Evolutionary conservation across 2,797 vertebrate genomes (phyloP).

Genomic region (Pygocentrus nattereri): DNA sequence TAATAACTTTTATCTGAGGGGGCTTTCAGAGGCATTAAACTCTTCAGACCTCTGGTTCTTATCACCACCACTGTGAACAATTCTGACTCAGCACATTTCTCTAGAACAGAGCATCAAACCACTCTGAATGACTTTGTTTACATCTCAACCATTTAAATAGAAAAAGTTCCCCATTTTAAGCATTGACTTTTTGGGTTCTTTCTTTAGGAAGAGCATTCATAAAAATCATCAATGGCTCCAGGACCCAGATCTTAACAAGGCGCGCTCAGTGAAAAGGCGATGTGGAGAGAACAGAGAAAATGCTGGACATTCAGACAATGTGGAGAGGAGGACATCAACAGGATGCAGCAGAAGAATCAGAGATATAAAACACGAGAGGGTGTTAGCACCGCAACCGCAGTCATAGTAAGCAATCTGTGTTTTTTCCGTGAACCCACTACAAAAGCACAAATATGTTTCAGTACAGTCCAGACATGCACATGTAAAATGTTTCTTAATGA

Average conservation of each 20-base stretch:
- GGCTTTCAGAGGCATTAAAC: too few relatives aligned
- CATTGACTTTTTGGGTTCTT: not conserved
- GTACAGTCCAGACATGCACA: not conserved
- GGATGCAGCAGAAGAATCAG: conserved; percentile 29
- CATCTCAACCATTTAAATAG: too few relatives aligned
- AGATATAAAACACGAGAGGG: conserved; percentile 25
- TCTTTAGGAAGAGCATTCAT: conserved; percentile 41
- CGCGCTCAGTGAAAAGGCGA: conserved; percentile 37
- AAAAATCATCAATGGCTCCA: conserved; percentile 28
- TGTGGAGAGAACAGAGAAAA: conserved; percentile 30
- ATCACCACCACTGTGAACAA: too few relatives aligned
- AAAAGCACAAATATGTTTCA: conserved; percentile 15
- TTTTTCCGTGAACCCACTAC: not conserved
- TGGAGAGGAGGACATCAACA: conserved; percentile 29
- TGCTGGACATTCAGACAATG: conserved; percentile 11
- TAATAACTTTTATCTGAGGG: too few relatives aligned
- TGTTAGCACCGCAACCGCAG: conserved; percentile 7
- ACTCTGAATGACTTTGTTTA: too few relatives aligned
- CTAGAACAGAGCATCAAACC: too few relatives aligned
- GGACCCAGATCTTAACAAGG: conserved; percentile 19
- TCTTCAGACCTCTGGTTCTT: too few relatives aligned
- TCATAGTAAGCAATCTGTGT: conserved; percentile 39
- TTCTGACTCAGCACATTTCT: too few relatives aligned
- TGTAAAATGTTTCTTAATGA: not conserved
- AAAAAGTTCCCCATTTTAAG: too few relatives aligned